Evolutionary conservation across 1,140 invertebrate genomes (phyloP), one percentile per base, ranked within the genome.

Genomic region (Lasaia peninsularis): DNA sequence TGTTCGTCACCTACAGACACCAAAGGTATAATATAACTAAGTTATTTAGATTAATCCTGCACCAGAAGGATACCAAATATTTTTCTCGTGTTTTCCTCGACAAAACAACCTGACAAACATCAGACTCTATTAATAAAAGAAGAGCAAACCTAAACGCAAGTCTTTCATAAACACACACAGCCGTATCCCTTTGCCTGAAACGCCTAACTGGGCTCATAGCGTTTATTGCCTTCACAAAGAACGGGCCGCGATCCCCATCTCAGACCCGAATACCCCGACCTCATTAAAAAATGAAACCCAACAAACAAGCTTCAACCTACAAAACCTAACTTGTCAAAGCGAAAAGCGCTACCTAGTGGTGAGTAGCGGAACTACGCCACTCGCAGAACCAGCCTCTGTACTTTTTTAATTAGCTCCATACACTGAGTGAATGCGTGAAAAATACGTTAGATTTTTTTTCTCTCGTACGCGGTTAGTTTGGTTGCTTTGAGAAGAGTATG

Each of bases 381-480:
- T 88, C 77, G 77, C 75, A 71, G 63, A 86, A 67, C 71, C 82
- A 88, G 62, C 75, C 81, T 83, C 81, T 85, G 83, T 88, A 78
- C 80, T 80, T 84, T 88, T 88, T 88, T 88, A 86, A 88, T 88
- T 88, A 85, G 81, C 83, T 67, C 65, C 78, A 86, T 88, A 84
- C 80, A 81, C 56, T 63, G 70, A 73, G 58, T 88, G 83, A 88
- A 88, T 88, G 80, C 79, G 83, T 86, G 70, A 79, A 84, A 82
- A 77, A n/a, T n/a, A 80, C 75, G 79, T 78, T 76, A 78, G 74
- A 75, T 79, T 85, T 87, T 83, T n/a, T 83, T 80, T 78, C 73
- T 75, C 71, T 72, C 72, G 65, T 78, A 73, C 62, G 71, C 75
- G 78, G 77, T 85, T 85, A 82, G 86, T 85, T 85, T 80, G 73